Conservation (phyloP, 2,113 vertebrate genomes). For the Pongo abelii region DNA sequence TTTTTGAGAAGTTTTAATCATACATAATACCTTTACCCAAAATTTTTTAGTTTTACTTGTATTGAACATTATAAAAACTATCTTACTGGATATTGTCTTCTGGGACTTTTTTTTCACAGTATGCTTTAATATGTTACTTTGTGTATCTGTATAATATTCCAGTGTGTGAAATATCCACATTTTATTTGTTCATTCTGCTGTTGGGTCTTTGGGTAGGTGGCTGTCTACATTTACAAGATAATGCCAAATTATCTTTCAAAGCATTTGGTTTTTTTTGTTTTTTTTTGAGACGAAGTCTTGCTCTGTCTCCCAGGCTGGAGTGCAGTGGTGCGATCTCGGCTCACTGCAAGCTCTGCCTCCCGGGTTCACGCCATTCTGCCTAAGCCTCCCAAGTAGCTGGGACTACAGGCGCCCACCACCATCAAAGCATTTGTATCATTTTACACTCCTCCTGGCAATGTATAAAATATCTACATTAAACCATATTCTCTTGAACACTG, state of each 20-base stretch:
- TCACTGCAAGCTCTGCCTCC: no score
- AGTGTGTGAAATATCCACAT: neutral
- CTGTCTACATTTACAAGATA: neutral
- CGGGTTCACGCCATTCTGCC: no score
- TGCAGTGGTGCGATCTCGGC: no score
- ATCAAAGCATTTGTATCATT: neutral
- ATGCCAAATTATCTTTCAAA: conserved; percentile 19
- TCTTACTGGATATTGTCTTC: neutral
- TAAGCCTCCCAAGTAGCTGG: no score
- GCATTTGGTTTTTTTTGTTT: neutral
- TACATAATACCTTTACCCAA: neutral
- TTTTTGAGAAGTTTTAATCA: neutral
- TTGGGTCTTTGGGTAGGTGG: neutral
- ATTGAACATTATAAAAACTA: neutral
- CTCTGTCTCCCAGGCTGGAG: no score
- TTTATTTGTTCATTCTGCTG: neutral
- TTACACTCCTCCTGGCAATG: neutral
- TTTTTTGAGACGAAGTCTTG: no score
- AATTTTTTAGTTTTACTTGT: conserved; percentile 8
- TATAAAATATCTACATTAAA: neutral
- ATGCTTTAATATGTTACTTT: neutral
- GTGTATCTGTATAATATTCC: neutral
- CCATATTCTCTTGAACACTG: neutral
- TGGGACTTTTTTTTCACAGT: neutral
- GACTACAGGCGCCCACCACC: no score